Base-by-base conservation (phyloP, 2,113 vertebrate genomes). In the Lampris incognitus region DNA sequence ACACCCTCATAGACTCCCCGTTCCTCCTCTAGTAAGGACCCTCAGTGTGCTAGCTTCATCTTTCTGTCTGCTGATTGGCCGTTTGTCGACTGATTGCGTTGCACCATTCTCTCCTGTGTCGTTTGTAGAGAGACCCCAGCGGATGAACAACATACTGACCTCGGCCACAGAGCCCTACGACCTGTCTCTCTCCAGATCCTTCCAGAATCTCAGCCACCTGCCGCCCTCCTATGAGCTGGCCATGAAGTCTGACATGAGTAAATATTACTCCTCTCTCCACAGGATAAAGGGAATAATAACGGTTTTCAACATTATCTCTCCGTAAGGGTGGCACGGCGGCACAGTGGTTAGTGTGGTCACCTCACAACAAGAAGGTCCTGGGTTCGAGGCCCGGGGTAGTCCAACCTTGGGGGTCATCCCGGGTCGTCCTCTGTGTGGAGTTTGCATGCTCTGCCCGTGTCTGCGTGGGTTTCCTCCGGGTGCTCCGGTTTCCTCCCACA, bases 161-260 rank as follows among this genome's bases (percentile, higher is more conserved):
- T 98, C 98, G 0, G 97, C 97, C 82, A 99, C 98, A 0, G 98
- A 98, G 87, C 97, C 97, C 72, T 99, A 98, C 9, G 97, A 99
- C 80, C 92, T 99, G 60, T 97, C 96, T 59, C 97, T 99, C 90
- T 98, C 98, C 79, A 95, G 97, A 71, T 99, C 97, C 77, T 99
- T 97, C 95, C 97, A 99, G 96, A 99, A 98, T 91, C 96, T 98
- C 88, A 96, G 96, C 62, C 97, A 97, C 84, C 95, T 98, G 62
- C 96, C 96, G 3, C 96, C 97, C 1, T 96, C 97, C 77, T 98
- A 97, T 0, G 97, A 99, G 90, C 94, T 97, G 64, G 94, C 96
- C 0, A 83, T 97, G 74, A 97, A 97, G 92, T 88, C 95, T 38
- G 97, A 99, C 87, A 89, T 96, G 74, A 96, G 97, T 94, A 98